These are phyloP conservation scores for Coccyzus lansbergi DNA, from an alignment of 2,797 vertebrate species.

Conservation along the genomic window DNA sequence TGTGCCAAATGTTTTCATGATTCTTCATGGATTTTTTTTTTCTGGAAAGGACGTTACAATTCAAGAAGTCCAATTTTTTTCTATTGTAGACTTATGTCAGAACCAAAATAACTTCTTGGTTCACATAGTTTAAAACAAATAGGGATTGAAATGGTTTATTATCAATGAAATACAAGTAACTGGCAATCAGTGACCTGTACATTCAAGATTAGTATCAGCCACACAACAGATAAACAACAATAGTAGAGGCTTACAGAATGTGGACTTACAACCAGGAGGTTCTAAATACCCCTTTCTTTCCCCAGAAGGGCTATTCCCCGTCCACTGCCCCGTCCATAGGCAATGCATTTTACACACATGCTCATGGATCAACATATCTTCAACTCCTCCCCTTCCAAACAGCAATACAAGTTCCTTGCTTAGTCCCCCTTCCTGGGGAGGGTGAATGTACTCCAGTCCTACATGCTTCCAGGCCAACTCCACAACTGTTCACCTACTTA, in stretches of 20 bases:
- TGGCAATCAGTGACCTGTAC: not conserved
- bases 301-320: not conserved
- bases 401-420: accelerated
- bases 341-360: not conserved
- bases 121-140: not conserved
- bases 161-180: constrained; percentile 10
- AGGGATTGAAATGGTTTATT: not conserved
- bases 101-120: not conserved
- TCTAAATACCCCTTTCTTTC: not conserved
- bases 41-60: not conserved
- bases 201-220: not conserved
- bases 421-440: not conserved
- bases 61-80: not conserved
- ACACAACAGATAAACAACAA: not conserved
- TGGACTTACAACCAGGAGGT: not conserved
- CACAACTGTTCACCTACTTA: not conserved
- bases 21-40: not conserved
- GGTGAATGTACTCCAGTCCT: not conserved
- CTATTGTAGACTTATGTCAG: not conserved
- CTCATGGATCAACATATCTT: accelerated
- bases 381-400: accelerated
- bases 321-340: not conserved
- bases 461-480: not conserved
- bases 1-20: not conserved
- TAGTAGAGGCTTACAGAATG: not conserved